Percentiles rank a stretch among this genome's conserved stretches.
Conservation (phyloP, 2,888 invertebrate species). For the Leptothorax acervorum region DNA sequence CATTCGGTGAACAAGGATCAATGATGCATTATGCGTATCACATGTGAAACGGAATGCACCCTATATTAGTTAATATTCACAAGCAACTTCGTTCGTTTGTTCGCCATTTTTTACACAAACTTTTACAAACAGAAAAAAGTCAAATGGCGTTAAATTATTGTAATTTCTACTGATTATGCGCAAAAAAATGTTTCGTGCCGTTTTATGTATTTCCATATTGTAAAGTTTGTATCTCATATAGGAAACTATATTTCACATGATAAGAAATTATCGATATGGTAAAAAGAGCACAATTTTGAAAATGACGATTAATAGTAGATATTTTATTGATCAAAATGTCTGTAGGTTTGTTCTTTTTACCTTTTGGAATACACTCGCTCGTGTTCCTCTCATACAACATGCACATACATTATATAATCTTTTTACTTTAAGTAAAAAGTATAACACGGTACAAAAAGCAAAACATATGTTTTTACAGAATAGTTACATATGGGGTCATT, state of each 20-base stretch:
- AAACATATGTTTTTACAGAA: conserved; percentile 3
- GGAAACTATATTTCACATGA: conserved; percentile 30
- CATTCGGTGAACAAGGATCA: no score
- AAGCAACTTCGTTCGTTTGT: conserved; percentile 9
- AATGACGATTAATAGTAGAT: not conserved
- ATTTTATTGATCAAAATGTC: not conserved
- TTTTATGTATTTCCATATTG: not conserved
- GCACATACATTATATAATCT: conserved; percentile 4
- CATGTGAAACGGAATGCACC: no score
- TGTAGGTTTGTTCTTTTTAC: not conserved
- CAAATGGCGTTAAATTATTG: conserved; percentile 63
- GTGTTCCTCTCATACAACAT: not conserved
- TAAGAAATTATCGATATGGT: conserved; percentile 14
- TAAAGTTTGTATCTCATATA: not conserved
- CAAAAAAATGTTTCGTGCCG: not conserved
- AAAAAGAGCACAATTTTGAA: conserved; percentile 6
- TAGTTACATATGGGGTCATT: conserved; percentile 9
- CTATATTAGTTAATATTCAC: not conserved
- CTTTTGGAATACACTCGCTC: not conserved
- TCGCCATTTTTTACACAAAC: not conserved
- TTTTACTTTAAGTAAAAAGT: not conserved
- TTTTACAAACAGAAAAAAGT: not conserved
- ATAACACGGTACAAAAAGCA: conserved; percentile 6
- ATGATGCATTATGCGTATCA: no score
- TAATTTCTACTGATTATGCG: conserved; percentile 1